phyloP scores from a whole-genome alignment of 2,888 invertebrate species.

The Pseudococcus longispinus region DNA sequence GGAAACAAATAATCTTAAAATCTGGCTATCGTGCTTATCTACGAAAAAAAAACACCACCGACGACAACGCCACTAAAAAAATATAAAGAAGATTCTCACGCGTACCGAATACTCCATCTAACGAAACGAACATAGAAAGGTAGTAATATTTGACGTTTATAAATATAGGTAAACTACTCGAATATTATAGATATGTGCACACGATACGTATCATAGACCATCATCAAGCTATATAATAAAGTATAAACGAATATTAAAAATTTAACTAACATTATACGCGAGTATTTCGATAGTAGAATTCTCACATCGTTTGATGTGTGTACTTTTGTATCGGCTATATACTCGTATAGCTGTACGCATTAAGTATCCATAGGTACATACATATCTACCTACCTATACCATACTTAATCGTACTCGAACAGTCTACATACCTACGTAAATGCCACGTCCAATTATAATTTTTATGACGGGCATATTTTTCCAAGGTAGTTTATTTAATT shows the following conservation, averaged over 20 bases:
- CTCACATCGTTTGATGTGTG: not conserved
- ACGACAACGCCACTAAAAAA: not conserved
- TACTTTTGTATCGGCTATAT: not conserved
- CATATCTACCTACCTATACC: not conserved
- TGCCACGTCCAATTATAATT: conserved; percentile 15
- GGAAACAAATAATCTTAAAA: too few relatives aligned
- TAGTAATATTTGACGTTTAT: not conserved
- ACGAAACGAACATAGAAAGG: not conserved
- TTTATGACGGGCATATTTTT: conserved; percentile 15
- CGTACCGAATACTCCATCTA: not conserved
- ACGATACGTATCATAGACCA: not conserved
- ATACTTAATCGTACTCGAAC: not conserved
- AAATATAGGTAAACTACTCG: not conserved
- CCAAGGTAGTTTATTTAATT: conserved; percentile 22
- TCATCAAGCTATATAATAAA: not conserved
- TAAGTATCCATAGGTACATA: not conserved
- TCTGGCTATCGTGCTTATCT: not conserved
- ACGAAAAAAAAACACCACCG: not conserved
- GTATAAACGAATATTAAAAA: not conserved
- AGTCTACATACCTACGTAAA: conserved; percentile 14
- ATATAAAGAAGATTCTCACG: not conserved
- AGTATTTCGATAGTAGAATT: not conserved
- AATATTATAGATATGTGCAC: not conserved
- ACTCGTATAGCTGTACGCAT: not conserved
- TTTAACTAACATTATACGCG: not conserved